Evolutionary conservation across 2,113 vertebrate genomes (phyloP), one percentile per base, ranked within the genome.

Genomic region (Arothron firmamentum): DNA sequence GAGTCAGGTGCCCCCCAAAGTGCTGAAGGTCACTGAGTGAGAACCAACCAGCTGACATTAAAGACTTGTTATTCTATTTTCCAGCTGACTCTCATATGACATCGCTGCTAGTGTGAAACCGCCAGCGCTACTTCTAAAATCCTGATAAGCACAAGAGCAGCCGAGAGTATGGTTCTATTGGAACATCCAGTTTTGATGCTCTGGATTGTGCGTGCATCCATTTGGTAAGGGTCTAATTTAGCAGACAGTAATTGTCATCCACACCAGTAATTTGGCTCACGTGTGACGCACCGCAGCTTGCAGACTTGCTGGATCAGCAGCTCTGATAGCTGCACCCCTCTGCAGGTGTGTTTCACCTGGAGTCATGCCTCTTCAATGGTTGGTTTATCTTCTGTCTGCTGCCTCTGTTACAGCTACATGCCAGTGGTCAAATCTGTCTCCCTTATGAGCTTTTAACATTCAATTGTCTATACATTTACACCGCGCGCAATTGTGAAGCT

Each of bases 81-180:
- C 52, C 63, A 76, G 63, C 70, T 78, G 77, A 81, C 66, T 79
- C 60, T 83, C 65, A 74, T 59, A 71, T 74, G 72, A 78, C 56
- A 52, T 14, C 48, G 53, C 54, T 18, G 18, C 41, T 19, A 25
- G 25, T 43, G 13, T 49, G 10, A 55, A 65, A 45, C 25, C 18
- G n/a, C 42, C 48, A 51, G 43, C 34, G 16, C 49, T 51, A 31
- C 62, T 58, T 17, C 12, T 46, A n/a, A 47, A 23, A 23, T 31
- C 25, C 48, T 54, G 25, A 65, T 42, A 70, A 65, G 20, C 4
- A 45, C 7, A 67, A 52, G 43, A 58, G 15, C 14, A 19, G 12
- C 3, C 1, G 15, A 42, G 56, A 65, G 31, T 38, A 38, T 15
- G 18, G 49, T 45, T 21, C 4, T 52, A 17, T 56, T 64, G 50